Evolutionary conservation across 2,113 vertebrate genomes (phyloP), one percentile per base, ranked within the genome.

Genomic region (Bubo blakistoni): DNA sequence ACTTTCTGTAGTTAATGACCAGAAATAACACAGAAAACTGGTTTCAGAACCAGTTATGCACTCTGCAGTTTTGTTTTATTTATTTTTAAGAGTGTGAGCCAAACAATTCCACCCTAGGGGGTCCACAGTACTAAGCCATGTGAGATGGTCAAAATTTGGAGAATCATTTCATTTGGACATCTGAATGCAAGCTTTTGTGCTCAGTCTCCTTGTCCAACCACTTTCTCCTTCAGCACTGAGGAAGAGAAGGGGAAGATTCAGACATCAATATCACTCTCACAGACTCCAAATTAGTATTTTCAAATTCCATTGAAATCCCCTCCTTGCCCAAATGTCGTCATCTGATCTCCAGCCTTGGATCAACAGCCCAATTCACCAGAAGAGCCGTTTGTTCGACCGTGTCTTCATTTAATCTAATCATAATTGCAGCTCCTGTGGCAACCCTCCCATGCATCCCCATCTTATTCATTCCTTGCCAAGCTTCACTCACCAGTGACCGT

Each of bases 391-490:
- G 95, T 9, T 94, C 16, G 4, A 81, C 70, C 6, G 3, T 36
- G 73, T 19, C 92, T 94, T 69, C 61, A 7, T 89, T 97, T 80
- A 92, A 96, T 62, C 7, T 7, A 59, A 91, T 38, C 20, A 19
- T n/a, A 81, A 91, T 3, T 87, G 92, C 86, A 92, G 88, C 73
- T 90, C 88, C 69, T 59, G 85, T 42, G 88, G 79, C 93, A 86
- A 62, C 55, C 20, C 82, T 81, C 44, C 82, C 81, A 4, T 14
- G 58, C 46, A 8, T 66, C 16, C 38, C 36, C 83, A n/a, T 26
- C 19, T 71, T 63, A 95, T 84, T 91, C 82, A 96, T 1, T 57
- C 88, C 81, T 87, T 93, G 97, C 92, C 97, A 97, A 81, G 47
- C 57, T 89, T 58, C 86, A 70, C 88, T 89, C 86, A 86, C 3